These are phyloP conservation scores for Rhagonycha lutea DNA, from an alignment of 2,888 invertebrate species.

Conservation along the genomic window DNA sequence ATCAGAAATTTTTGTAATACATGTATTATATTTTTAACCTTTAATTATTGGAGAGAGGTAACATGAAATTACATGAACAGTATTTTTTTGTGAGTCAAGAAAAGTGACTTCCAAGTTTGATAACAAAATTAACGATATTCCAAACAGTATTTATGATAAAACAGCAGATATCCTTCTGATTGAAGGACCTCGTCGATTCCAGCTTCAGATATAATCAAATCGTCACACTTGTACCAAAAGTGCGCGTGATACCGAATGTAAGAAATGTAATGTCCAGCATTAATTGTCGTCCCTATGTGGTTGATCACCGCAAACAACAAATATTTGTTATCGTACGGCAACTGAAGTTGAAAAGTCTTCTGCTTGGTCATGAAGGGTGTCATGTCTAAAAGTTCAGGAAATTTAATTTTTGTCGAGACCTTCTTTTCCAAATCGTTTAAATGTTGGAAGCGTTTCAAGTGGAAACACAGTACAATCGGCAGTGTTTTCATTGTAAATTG, in stretches of 20 bases:
- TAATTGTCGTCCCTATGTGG: conserved; percentile 84
- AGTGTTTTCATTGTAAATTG: conserved; percentile 93
- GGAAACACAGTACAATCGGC: conserved; percentile 95
- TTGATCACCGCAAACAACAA: conserved; percentile 96
- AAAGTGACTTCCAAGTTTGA: neutral
- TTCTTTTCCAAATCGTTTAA: conserved; percentile 83
- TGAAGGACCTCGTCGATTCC: conserved; percentile 88
- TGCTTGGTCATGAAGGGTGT: conserved; percentile 85
- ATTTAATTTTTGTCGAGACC: conserved; percentile 89
- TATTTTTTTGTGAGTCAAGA: neutral
- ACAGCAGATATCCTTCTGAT: conserved; percentile 94
- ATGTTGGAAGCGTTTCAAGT: conserved; percentile 94
- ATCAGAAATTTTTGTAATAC: neutral
- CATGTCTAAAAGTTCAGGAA: conserved; percentile 95
- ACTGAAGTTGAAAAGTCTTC: conserved; percentile 29
- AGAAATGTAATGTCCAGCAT: conserved; percentile 94
- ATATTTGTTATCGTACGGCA: conserved; percentile 76
- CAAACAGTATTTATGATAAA: conserved; percentile 94
- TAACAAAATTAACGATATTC: conserved; percentile 68
- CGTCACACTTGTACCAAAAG: conserved; percentile 96
- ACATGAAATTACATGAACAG: neutral
- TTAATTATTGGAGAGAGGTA: neutral
- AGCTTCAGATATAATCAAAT: conserved; percentile 89
- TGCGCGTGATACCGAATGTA: conserved; percentile 91
- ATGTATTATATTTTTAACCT: neutral